Evolutionary conservation across 2,797 vertebrate species (phyloP), one percentile per base, ranked within the genome.

Genomic region (Esox masquinongy): DNA sequence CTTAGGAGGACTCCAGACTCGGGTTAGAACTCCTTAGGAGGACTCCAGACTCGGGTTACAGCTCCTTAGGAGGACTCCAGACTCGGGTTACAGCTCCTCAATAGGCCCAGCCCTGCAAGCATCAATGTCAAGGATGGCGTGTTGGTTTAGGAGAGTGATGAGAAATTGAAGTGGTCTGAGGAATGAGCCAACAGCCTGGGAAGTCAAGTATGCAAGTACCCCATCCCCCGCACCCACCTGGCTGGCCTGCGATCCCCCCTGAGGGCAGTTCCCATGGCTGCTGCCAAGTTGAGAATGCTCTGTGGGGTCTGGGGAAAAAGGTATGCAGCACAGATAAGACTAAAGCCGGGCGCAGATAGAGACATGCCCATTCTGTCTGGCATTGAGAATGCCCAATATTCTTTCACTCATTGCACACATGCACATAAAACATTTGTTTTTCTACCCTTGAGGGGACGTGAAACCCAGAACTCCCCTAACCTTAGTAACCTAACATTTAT

Each of bases 171-270:
- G 89, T 89, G 90, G 92, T 90, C 89, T 85, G 73, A 91, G 83
- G 92, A 92, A 92, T 94, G 91, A 92, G 92, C 92, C 91, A 92
- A 91, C 87, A 90, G 88, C 85, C 89, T 86, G 89, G 80, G 85
- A 86, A 80, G 86, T 80, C 87, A 87, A 87, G 88, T 83, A 79
- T 74, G 49, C 24, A 47, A 12, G 43, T 59, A 1, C 24, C 47
- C 84, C 84, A 84, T 78, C 17, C 22, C 75, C 68, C 69, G 79
- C 78, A 88, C 89, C 76, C 85, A 87, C 87, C 79, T 89, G 84
- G 88, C 91, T 94, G 93, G 84, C 89, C 91, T 94, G 94, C 81
- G 92, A 94, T 92, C 89, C 83, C 88, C 94, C 92, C 83, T 80
- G 14, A 90, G 93, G 88, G 79, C 85, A 80, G 90, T 95, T 95